Percentiles rank a stretch among this genome's conserved stretches.
Evolutionary conservation across 2,113 vertebrate genomes (phyloP).

Genomic region (Trematomus loennbergii): DNA sequence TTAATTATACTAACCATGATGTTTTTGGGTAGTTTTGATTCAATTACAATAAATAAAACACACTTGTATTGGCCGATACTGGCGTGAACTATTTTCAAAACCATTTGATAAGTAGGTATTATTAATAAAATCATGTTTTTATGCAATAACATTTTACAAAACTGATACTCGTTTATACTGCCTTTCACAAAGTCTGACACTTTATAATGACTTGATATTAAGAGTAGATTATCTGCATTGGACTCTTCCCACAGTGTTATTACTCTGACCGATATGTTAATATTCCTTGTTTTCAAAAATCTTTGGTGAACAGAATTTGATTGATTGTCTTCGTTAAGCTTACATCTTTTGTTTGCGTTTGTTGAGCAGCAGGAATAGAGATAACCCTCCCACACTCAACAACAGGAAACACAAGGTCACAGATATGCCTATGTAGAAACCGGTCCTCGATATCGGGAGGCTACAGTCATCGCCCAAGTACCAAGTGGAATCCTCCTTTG

Average conservation of each 20-base stretch:
- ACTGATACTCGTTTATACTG: no score
- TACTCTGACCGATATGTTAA: no score
- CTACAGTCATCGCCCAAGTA: slow-evolving; percentile 39
- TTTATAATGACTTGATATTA: no score
- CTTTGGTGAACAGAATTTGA: background rate
- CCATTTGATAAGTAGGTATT: no score
- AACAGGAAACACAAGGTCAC: slow-evolving; percentile 21
- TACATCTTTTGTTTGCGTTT: slow-evolving; percentile 41
- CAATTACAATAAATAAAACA: background rate
- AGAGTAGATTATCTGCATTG: no score
- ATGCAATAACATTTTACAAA: no score
- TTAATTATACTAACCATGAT: background rate
- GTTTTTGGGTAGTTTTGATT: background rate
- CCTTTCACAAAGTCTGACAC: no score
- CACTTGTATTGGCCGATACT: no score
- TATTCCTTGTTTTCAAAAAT: background rate
- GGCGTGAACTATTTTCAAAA: no score
- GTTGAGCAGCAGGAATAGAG: slow-evolving; percentile 5
- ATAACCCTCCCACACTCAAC: slow-evolving; percentile 23
- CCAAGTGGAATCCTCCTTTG: background rate
- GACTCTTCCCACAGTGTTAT: no score
- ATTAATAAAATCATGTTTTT: no score
- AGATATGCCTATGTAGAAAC: slow-evolving; percentile 41
- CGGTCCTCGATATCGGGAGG: background rate
- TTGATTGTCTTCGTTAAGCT: slow-evolving; percentile 1